Evolutionary conservation across 64 coral and sea anemone species (phyloP).

Genomic region (Orbicella faveolata): DNA sequence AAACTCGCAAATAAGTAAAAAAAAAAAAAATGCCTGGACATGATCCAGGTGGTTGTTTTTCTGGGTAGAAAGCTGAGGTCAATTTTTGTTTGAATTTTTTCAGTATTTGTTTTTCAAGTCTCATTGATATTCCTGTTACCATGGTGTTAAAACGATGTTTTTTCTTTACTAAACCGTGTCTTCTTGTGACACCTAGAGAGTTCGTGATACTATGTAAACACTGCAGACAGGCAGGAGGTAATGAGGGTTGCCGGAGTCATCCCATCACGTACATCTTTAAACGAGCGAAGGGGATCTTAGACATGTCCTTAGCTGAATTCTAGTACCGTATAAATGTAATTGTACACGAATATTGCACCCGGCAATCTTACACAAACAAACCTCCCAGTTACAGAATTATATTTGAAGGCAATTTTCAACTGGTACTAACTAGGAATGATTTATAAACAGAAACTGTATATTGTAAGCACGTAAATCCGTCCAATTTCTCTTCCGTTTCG

Average conservation of each 20-base stretch:
- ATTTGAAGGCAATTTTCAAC: no score
- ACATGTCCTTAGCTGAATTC: neutral
- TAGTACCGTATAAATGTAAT: no score
- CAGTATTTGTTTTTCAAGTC: neutral
- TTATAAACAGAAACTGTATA: no score
- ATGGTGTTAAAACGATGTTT: neutral
- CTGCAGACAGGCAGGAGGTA: no score
- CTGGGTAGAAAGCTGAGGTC: neutral
- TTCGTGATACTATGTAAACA: slow-evolving; percentile 44
- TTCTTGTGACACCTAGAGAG: neutral
- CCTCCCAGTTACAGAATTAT: no score
- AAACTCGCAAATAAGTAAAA: neutral
- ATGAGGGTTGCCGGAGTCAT: neutral
- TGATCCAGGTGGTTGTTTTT: neutral
- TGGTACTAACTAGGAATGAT: no score
- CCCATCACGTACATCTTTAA: neutral
- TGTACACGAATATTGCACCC: no score
- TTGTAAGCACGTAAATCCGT: no score
- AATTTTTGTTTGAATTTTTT: neutral
- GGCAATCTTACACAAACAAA: no score
- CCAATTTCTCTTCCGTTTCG: neutral
- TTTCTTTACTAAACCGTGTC: neutral
- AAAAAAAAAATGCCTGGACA: neutral
- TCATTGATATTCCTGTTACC: neutral
- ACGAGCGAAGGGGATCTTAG: neutral